These are phyloP conservation scores for Trissolcus brochymenae DNA, from an alignment of 2,888 invertebrate species.

Conservation along the genomic window DNA sequence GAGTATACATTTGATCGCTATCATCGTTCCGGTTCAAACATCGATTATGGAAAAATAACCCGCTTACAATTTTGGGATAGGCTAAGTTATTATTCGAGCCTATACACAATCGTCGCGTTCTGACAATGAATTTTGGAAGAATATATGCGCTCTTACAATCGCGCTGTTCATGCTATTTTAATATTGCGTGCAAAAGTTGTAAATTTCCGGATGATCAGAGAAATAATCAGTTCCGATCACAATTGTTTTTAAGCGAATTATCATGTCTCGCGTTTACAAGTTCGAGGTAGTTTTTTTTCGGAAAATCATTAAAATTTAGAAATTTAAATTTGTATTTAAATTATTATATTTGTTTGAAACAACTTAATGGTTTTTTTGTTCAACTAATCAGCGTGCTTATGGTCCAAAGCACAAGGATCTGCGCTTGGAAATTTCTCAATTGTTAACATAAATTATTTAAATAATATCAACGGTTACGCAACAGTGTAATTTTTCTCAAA, in stretches of 20 bases:
- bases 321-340: neutral
- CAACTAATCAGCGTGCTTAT: too few relatives aligned
- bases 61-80: slow-evolving; percentile 33
- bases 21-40: slow-evolving; percentile 22
- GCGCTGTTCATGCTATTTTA: slow-evolving; percentile 52
- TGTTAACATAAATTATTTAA: neutral
- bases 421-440: neutral
- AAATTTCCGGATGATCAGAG: slow-evolving; percentile 40
- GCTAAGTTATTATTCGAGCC: slow-evolving; percentile 54
- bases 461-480: neutral
- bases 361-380: neutral
- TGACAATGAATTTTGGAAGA: slow-evolving; percentile 38
- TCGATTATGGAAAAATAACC: slow-evolving; percentile 46
- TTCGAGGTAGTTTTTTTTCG: slow-evolving; percentile 42
- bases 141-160: slow-evolving; percentile 59
- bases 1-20: slow-evolving; percentile 6
- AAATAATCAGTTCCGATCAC: slow-evolving; percentile 36
- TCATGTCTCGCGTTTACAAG: slow-evolving; percentile 56
- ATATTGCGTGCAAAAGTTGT: slow-evolving; percentile 47
- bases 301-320: neutral
- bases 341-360: neutral
- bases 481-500: neutral
- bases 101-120: slow-evolving; percentile 31
- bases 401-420: neutral
- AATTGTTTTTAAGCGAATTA: neutral